Percentiles rank a stretch among this genome's conserved stretches.
These are phyloP conservation scores for Sebastes schlegelii DNA, from an alignment of 2,113 vertebrate species.

Conservation along the genomic window DNA sequence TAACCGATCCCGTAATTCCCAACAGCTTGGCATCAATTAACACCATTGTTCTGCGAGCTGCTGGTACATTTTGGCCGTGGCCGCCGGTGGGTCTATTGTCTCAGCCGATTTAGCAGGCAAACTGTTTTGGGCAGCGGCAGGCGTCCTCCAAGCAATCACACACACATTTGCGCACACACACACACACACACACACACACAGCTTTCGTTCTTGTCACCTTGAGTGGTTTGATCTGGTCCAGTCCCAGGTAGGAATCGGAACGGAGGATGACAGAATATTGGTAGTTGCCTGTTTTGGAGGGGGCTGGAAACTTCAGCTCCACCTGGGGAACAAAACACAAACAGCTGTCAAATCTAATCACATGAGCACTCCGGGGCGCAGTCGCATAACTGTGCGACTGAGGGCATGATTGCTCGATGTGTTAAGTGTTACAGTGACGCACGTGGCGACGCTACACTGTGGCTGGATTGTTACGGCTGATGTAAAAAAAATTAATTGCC, in stretches of 20 bases:
- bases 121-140: background rate
- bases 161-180: background rate
- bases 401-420: background rate
- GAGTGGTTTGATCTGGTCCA: conserved; percentile 96
- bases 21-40: conserved; percentile 26
- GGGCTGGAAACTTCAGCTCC: conserved; percentile 98
- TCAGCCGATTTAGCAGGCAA: background rate
- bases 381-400: background rate
- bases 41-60: conserved; percentile 21
- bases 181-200: background rate
- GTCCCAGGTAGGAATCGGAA: conserved; percentile 96
- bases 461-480: background rate
- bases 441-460: background rate
- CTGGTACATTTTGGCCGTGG: conserved; percentile 17
- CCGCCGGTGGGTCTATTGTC: background rate
- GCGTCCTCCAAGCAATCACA: background rate
- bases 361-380: background rate
- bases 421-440: background rate
- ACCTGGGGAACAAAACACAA: conserved; percentile 83
- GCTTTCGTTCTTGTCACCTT: conserved; percentile 85
- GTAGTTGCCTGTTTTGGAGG: conserved; percentile 97
- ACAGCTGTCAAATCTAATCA: conserved; percentile 9
- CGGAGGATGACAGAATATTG: conserved; percentile 97
- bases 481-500: background rate
- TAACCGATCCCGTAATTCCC: background rate